Conservation (phyloP, 2,888 invertebrate species). For the Ophonus ardosiacus region DNA sequence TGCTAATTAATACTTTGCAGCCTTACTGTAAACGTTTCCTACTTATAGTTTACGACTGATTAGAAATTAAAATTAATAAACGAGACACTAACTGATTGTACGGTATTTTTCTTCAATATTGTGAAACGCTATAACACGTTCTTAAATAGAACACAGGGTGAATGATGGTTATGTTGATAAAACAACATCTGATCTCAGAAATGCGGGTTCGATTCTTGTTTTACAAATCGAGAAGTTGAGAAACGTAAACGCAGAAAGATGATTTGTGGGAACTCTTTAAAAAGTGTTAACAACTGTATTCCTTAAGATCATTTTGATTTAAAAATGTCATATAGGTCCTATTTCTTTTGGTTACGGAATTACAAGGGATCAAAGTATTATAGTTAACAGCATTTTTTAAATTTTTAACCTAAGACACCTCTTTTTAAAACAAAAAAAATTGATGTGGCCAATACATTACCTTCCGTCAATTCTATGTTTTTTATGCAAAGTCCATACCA, state of each 20-base stretch:
- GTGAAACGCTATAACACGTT: neutral
- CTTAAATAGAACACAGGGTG: neutral
- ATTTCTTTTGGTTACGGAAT: no score
- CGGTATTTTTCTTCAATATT: neutral
- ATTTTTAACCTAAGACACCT: no score
- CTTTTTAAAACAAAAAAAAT: no score
- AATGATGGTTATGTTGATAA: neutral
- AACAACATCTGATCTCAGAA: neutral
- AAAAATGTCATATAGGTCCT: no score
- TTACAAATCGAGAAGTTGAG: neutral
- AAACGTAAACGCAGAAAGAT: neutral
- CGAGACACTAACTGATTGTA: neutral
- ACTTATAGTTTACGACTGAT: conserved; percentile 29
- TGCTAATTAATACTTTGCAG: conserved; percentile 35
- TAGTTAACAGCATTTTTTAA: no score
- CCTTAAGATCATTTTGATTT: no score
- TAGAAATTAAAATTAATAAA: neutral
- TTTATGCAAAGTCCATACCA: no score
- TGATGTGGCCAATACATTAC: no score
- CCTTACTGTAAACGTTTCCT: conserved; percentile 4
- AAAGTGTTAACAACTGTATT: no score
- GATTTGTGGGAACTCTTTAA: neutral
- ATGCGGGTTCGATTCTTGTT: neutral
- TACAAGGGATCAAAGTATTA: no score
- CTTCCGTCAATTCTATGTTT: no score